Percentiles rank a stretch among this genome's conserved stretches.
These are phyloP conservation scores for Ecliptopera silaceata DNA, from an alignment of 2,888 invertebrate species.

Conservation along the genomic window DNA sequence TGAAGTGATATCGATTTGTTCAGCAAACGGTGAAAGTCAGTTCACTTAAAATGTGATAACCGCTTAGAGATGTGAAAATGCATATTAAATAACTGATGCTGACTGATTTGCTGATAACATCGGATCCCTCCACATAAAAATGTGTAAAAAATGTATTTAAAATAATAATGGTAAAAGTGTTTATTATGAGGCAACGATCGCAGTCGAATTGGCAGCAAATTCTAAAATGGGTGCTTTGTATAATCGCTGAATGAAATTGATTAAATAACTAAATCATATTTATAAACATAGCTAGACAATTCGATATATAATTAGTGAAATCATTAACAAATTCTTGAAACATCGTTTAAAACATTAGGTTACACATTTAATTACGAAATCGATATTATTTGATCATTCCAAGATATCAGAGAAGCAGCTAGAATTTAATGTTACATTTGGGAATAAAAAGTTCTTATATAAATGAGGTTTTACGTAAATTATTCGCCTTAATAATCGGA, in stretches of 20 bases:
- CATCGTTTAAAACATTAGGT: not conserved
- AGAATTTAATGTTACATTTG: not conserved
- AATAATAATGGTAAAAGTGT: not conserved
- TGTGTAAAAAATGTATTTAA: not conserved
- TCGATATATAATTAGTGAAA: slow-evolving; percentile 9
- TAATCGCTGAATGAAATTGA: not conserved
- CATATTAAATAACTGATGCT: no score
- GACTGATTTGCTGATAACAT: no score
- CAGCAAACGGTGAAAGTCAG: no score
- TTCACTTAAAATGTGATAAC: no score
- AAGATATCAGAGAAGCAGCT: slow-evolving; percentile 9
- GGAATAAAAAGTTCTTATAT: not conserved
- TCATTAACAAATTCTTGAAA: slow-evolving; percentile 3
- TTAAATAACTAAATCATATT: slow-evolving; percentile 2
- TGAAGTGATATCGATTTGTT: no score
- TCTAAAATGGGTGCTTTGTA: slow-evolving; percentile 6
- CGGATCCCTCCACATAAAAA: not conserved
- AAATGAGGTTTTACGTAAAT: not conserved
- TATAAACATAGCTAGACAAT: slow-evolving; percentile 23
- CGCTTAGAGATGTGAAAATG: no score
- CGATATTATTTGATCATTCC: slow-evolving; percentile 13
- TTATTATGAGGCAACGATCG: slow-evolving; percentile 3
- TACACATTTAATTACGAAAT: not conserved
- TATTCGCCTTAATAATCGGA: not conserved
- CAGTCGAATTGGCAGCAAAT: slow-evolving; percentile 10